Evolutionary conservation across 1,140 invertebrate species (phyloP).

Genomic region (Eumaeus atala): DNA sequence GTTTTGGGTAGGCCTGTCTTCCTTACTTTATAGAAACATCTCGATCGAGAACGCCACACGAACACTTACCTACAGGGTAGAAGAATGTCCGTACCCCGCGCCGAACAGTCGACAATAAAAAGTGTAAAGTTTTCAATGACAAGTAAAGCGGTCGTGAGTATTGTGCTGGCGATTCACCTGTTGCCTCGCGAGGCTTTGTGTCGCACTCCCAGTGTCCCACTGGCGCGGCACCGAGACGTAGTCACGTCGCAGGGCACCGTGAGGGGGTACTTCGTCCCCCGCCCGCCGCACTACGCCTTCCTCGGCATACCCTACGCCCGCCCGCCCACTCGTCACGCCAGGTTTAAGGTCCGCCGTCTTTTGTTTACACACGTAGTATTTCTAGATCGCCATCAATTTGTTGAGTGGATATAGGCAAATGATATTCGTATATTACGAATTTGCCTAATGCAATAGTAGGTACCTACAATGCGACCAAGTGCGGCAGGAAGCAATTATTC

Average conservation of each 20-base stretch:
- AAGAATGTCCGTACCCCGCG: too few relatives aligned
- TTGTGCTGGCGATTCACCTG: background rate
- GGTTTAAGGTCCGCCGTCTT: constrained; percentile 58
- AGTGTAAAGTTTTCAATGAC: too few relatives aligned
- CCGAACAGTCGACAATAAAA: too few relatives aligned
- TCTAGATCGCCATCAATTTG: constrained; percentile 32
- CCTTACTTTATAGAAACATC: background rate
- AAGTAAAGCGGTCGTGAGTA: too few relatives aligned
- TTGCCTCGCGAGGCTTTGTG: constrained; percentile 22
- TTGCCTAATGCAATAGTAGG: too few relatives aligned
- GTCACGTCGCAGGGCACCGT: constrained; percentile 43
- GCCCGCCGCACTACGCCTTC: constrained; percentile 50
- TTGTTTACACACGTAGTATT: constrained; percentile 24
- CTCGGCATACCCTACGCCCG: constrained; percentile 56
- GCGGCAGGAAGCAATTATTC: too few relatives aligned
- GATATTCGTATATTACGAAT: too few relatives aligned
- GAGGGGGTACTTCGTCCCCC: constrained; percentile 43
- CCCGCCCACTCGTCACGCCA: constrained; percentile 35
- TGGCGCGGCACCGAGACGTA: constrained; percentile 36
- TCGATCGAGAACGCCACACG: too few relatives aligned
- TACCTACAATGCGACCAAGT: too few relatives aligned
- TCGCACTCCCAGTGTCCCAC: constrained; percentile 13
- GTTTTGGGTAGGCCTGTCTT: background rate
- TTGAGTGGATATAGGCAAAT: constrained; percentile 14
- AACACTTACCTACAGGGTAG: too few relatives aligned